Evolutionary conservation across 2,113 vertebrate species (phyloP).

Genomic region (Accipiter cooperii): DNA sequence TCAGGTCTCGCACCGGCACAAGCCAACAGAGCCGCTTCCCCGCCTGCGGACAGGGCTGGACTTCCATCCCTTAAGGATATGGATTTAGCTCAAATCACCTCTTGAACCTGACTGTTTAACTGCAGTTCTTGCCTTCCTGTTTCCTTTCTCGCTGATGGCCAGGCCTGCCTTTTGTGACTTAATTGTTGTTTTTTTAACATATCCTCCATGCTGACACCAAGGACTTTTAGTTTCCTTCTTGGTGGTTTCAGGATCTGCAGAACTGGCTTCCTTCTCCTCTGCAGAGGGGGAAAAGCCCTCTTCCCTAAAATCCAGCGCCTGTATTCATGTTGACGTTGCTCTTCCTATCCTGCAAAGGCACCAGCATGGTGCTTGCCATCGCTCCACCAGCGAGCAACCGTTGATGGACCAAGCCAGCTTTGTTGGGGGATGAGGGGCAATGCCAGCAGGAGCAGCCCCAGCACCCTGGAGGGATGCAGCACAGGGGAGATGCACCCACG

Average conservation of each 20-base stretch:
- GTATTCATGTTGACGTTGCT: fast-evolving
- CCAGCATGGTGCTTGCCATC: fast-evolving
- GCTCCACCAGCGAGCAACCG: fast-evolving
- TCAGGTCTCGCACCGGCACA: not conserved
- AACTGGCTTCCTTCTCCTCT: not conserved
- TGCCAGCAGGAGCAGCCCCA: not conserved
- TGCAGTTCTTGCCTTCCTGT: constrained; percentile 39
- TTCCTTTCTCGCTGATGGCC: not conserved
- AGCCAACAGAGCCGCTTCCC: fast-evolving
- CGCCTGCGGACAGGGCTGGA: not conserved
- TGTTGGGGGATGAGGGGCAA: not conserved
- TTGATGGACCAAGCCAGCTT: not conserved
- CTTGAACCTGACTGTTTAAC: not conserved
- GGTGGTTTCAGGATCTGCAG: not conserved
- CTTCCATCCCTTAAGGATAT: not conserved
- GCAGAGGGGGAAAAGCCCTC: not conserved
- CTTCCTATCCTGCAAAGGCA: not conserved
- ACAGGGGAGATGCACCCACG: fast-evolving
- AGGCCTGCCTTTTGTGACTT: not conserved
- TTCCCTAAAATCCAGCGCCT: not conserved
- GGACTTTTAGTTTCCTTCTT: constrained; percentile 22
- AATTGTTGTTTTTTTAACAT: not conserved
- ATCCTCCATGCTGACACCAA: constrained; percentile 8
- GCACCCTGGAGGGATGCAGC: not conserved
- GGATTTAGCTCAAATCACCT: not conserved